These are phyloP conservation scores for Quadriops clusia DNA, from an alignment of 2,888 invertebrate genomes.

Conservation along the genomic window DNA sequence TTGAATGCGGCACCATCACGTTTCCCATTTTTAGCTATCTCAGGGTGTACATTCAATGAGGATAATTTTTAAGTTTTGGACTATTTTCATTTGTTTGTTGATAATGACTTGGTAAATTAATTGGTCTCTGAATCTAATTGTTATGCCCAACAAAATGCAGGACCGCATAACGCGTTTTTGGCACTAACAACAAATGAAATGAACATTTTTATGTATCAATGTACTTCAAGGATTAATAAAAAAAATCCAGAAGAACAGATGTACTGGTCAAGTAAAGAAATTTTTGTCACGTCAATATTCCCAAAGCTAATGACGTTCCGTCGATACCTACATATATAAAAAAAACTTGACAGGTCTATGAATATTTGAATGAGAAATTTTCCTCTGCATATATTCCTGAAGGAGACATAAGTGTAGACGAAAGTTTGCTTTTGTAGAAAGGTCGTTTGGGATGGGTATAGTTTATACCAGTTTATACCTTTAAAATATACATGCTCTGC, in stretches of 20 bases:
- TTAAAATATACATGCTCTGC: slow-evolving; percentile 23
- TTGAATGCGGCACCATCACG: too few species aligned
- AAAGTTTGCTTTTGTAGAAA: slow-evolving; percentile 21
- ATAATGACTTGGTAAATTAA: too few species aligned
- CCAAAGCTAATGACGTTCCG: too few species aligned
- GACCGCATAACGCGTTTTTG: not conserved
- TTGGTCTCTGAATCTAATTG: too few species aligned
- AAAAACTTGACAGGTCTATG: slow-evolving; percentile 11
- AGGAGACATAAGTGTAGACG: slow-evolving; percentile 18
- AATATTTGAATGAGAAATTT: slow-evolving; percentile 10
- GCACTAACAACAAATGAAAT: slow-evolving; percentile 1
- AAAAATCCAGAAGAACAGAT: slow-evolving; percentile 14
- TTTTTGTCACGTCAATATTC: slow-evolving; percentile 8
- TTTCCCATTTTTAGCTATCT: too few species aligned
- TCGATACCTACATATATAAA: slow-evolving; percentile 10
- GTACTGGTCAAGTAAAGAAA: slow-evolving; percentile 13
- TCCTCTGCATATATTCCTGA: slow-evolving; percentile 11
- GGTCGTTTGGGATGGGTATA: slow-evolving; percentile 21
- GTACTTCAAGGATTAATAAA: slow-evolving; percentile 10
- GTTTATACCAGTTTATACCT: slow-evolving; percentile 22
- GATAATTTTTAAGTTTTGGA: too few species aligned
- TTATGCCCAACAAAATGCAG: too few species aligned
- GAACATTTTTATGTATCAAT: slow-evolving; percentile 11
- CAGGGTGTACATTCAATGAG: too few species aligned
- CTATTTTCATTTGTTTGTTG: too few species aligned